These are phyloP conservation scores for Oscheius sp. DNA, from an alignment of 1,140 invertebrate species.

Conservation along the genomic window DNA sequence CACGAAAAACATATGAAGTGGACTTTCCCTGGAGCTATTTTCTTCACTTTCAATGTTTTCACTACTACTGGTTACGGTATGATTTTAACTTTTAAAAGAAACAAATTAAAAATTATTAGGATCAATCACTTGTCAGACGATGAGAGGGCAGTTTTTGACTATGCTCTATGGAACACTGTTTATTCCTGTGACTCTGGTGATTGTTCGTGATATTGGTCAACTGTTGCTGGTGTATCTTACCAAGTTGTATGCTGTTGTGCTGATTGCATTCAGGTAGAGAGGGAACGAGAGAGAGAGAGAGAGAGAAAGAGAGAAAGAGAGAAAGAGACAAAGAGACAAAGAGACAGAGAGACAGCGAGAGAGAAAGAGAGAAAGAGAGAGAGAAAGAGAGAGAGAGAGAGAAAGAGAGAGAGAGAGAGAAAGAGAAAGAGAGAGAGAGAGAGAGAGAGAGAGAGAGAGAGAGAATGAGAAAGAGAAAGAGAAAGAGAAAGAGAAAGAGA, in stretches of 20 bases:
- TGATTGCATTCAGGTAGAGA: constrained; percentile 5
- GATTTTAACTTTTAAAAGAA: background rate
- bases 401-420: no score
- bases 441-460: no score
- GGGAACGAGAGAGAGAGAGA: no score
- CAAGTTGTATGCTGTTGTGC: constrained; percentile 19
- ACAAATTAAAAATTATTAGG: background rate
- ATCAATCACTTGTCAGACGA: constrained; percentile 14
- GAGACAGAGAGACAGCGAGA: no score
- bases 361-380: no score
- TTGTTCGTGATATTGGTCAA: constrained; percentile 27
- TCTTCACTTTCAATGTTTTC: constrained; percentile 31
- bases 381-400: no score
- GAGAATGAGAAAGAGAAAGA: no score
- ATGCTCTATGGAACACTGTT: constrained; percentile 28
- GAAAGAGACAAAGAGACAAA: no score
- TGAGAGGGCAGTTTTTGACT: constrained; percentile 1
- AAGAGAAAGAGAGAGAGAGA: no score
- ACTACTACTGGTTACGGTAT: constrained; percentile 28
- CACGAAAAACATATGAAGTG: constrained; percentile 21
- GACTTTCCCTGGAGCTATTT: constrained; percentile 26
- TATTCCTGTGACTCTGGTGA: constrained; percentile 28
- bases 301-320: no score
- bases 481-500: no score
- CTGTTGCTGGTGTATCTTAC: constrained; percentile 29